These are phyloP conservation scores for Chelonus insularis DNA, from an alignment of 1,140 invertebrate species.

Conservation along the genomic window DNA sequence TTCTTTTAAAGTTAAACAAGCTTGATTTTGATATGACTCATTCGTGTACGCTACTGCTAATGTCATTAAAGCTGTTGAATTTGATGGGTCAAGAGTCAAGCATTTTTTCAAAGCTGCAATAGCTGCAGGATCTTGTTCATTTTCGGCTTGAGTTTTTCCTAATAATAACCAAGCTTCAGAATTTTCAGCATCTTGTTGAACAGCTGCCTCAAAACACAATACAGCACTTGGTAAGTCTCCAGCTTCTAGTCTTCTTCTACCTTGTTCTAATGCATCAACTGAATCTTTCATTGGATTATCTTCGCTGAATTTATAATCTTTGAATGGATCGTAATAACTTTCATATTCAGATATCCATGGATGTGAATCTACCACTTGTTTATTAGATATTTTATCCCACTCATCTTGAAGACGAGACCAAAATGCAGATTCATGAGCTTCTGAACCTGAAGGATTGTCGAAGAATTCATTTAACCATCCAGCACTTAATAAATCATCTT, in stretches of 20 bases:
- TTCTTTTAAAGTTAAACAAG: conserved; percentile 71
- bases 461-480: conserved; percentile 54
- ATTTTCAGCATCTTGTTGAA: conserved; percentile 80
- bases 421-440: conserved; percentile 66
- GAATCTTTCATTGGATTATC: conserved; percentile 85
- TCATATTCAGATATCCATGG: conserved; percentile 72
- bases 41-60: conserved; percentile 95
- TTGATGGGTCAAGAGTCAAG: conserved; percentile 78
- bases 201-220: conserved; percentile 94
- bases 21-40: conserved; percentile 81
- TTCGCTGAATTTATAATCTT: conserved; percentile 82
- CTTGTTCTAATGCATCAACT: conserved; percentile 83
- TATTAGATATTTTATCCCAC: conserved; percentile 71
- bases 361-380: conserved; percentile 59
- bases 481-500: conserved; percentile 43
- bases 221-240: conserved; percentile 95
- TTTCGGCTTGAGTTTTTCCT: conserved; percentile 91
- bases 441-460: conserved; percentile 40
- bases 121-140: conserved; percentile 82
- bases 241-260: conserved; percentile 76
- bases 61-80: conserved; percentile 84
- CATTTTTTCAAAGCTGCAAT: conserved; percentile 89
- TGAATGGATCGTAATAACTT: conserved; percentile 67
- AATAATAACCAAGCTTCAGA: conserved; percentile 81
- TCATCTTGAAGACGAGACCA: conserved; percentile 78